These are phyloP conservation scores for Norana najaformis DNA, from an alignment of 2,888 invertebrate species.

Conservation along the genomic window DNA sequence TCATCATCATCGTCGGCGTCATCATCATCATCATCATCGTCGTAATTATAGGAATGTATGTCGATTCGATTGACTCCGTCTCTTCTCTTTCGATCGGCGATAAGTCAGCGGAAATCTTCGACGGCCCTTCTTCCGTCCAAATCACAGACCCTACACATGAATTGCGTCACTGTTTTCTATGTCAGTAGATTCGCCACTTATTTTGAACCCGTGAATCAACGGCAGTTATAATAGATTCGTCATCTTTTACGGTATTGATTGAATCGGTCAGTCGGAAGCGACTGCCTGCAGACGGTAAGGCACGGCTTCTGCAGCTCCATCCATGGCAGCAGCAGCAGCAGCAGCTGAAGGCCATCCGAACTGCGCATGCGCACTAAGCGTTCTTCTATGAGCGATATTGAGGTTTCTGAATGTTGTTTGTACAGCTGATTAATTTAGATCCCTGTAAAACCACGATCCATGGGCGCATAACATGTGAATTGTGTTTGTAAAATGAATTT, in stretches of 20 bases:
- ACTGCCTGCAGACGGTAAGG: neutral
- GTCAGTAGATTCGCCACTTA: neutral
- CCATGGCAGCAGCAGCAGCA: neutral
- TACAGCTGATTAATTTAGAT: neutral
- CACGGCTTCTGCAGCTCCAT: neutral
- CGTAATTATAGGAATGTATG: too few relatives aligned
- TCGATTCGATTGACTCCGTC: too few relatives aligned
- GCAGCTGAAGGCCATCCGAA: neutral
- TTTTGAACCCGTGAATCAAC: neutral
- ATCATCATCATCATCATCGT: too few relatives aligned
- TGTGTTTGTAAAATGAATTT: neutral
- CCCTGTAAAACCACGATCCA: neutral
- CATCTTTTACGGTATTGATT: neutral
- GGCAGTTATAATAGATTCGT: neutral
- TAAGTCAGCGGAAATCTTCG: too few relatives aligned
- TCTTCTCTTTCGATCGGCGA: too few relatives aligned
- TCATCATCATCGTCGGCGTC: too few relatives aligned
- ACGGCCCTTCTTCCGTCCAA: too few relatives aligned
- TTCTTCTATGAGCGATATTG: conserved; percentile 1
- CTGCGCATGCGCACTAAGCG: neutral
- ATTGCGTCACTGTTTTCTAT: neutral
- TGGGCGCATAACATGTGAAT: neutral
- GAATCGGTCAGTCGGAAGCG: neutral
- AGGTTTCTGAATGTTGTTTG: neutral
- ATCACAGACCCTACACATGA: neutral